Base-by-base conservation (phyloP, 2,113 vertebrate species). In the Oncorhynchus gorbuscha region DNA sequence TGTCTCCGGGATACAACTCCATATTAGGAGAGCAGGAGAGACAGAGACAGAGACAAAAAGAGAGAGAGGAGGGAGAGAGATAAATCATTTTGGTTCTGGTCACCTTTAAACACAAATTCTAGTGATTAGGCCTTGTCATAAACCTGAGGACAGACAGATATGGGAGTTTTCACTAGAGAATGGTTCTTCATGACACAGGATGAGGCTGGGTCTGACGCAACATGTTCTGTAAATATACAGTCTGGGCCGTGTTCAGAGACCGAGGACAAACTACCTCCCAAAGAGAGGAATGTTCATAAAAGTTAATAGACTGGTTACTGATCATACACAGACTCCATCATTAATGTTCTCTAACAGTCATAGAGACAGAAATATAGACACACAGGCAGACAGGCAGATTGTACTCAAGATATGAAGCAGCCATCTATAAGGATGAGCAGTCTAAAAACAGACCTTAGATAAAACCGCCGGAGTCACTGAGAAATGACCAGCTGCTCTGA, bases 1-100 rank as follows among this genome's bases (percentile, higher is more conserved):
- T 28, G 28, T 45, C n/a, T 49, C 45, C 11, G n/a, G 69, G 69
- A 70, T 26, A 45, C 35, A 62, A 3, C 18, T 66, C 73, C 73
- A 65, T 74, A 66, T 74, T 66, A 66, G 73, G 73, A 35, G 32
- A 74, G 18, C 22, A 18, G n/a, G 66, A 68, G 35, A 68, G 32
- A 69, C 18, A 45, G 67, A 68, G 65, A 68, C 26, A 35, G 65
- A 67, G 65, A 67, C 12, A 67, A 28, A 69, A 6, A 69, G 32
- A 69, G 18, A 69, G 67, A 49, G 69, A 24, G 45, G 32, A 45
- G 18, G 45, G 45, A 49, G 35, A 39, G 69, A 45, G 7, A 39
- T 48, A 8, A 39, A 24, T n/a, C 12, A 24, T 30, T 30, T 5
- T 67, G 65, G 26, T 67, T 16, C 24, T 30, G 65, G 65, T 7